These are phyloP conservation scores for Caenorhabditis angaria DNA, from an alignment of 2,888 invertebrate genomes.

Conservation along the genomic window DNA sequence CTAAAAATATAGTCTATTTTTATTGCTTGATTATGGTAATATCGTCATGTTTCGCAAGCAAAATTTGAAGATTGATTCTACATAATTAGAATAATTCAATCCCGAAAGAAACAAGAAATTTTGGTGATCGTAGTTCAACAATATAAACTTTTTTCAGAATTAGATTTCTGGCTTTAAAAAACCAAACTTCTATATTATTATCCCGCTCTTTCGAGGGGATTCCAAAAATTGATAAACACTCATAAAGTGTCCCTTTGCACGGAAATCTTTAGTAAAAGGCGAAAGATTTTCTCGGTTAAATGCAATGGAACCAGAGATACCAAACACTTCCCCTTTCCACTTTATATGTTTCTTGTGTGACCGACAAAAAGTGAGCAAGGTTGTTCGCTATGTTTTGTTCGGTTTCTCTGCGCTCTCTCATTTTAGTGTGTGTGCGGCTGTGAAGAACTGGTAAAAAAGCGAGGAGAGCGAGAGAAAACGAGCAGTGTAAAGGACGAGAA, in stretches of 20 bases:
- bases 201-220: conserved; percentile 17
- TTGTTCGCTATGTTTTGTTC: background rate
- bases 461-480: background rate
- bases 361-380: background rate
- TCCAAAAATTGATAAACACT: conserved; percentile 29
- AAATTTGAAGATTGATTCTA: too few species aligned
- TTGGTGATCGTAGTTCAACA: too few species aligned
- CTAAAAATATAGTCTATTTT: too few species aligned
- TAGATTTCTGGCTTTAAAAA: too few species aligned
- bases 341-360: background rate
- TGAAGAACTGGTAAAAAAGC: too few species aligned
- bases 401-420: background rate
- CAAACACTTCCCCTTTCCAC: background rate
- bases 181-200: background rate
- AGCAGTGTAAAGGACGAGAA: conserved; percentile 1
- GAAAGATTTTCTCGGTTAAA: conserved; percentile 68
- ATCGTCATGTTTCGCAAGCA: too few species aligned
- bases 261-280: conserved; percentile 72
- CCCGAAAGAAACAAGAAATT: too few species aligned
- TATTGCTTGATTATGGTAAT: too few species aligned
- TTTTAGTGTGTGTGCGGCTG: background rate
- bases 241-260: conserved; percentile 58
- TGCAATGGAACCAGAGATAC: conserved; percentile 39
- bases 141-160: too few species aligned
- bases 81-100: too few species aligned